Evolutionary conservation across 1,140 invertebrate genomes (phyloP), one percentile per base, ranked within the genome.

Genomic region (Acromyrmex heyeri): DNA sequence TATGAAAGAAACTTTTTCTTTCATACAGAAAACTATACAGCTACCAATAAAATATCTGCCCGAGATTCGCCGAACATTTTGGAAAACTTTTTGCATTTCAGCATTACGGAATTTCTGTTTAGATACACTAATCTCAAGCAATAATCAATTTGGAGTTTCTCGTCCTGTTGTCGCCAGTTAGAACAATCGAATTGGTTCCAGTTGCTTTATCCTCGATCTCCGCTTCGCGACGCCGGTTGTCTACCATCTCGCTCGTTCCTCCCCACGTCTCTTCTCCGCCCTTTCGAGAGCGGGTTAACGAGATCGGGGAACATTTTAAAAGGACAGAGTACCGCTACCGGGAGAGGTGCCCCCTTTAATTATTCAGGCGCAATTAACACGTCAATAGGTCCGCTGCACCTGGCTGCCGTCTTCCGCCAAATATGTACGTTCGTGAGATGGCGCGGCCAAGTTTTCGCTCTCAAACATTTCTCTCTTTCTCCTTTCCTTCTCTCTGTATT

Each of bases 291-390:
- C 83, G 87, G 88, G 89, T 92, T 94, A 93, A 93, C 92, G 91
- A 93, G 91, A 93, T 94, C 92, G 90, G 82, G 70, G 85, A 91
- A 92, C 90, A 91, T 93, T 94, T 93, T 93, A 94, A 94, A 94
- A 93, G 91, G 92, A 93, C 91, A 90, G 88, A 88, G 91, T 90
- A 89, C 86, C 73, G 85, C 90, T 88, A 79, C 65, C 88, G 81
- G 82, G 86, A 89, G 89, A 88, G 90, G 85, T 87, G 87, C 73
- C 76, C 65, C 89, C 87, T 92, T 94, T 91, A 94, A 94, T 94
- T 94, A 94, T 94, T 94, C 93, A 94, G 90, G 90, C 91, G 93
- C 94, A 94, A 94, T 94, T 94, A 94, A 94, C 93, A 91, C 93
- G 93, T 94, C 94, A 94, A 94, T 94, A 94, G 93, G 90, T 91